Evolutionary conservation across 1,140 invertebrate species (phyloP).

Genomic region (Drosophila suzukii): DNA sequence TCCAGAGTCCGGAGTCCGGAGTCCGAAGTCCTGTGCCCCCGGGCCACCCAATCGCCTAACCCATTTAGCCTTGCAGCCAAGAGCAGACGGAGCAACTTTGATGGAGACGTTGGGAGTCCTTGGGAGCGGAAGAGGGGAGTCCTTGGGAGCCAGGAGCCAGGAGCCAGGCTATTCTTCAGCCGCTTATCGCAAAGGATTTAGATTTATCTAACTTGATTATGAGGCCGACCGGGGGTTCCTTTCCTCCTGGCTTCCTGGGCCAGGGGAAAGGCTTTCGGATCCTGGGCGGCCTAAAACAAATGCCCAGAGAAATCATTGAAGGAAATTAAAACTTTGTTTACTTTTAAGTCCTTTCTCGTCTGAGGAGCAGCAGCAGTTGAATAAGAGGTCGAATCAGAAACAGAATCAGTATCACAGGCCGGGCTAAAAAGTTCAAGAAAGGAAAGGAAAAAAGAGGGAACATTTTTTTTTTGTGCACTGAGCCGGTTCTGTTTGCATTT

Average conservation of each 20-base stretch:
- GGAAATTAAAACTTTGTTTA: conserved; percentile 82
- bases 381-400: conserved; percentile 4
- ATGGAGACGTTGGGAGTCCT: conserved; percentile 25
- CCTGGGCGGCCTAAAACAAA: conserved; percentile 59
- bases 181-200: conserved; percentile 81
- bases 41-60: conserved; percentile 16
- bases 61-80: conserved; percentile 32
- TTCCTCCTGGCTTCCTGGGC: neutral
- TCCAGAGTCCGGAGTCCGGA: neutral
- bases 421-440: conserved; percentile 14
- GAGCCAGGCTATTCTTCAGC: conserved; percentile 63
- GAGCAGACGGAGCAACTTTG: conserved; percentile 39
- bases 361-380: neutral
- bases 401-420: neutral
- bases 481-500: conserved; percentile 3
- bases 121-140: neutral
- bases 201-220: conserved; percentile 82
- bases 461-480: conserved; percentile 10
- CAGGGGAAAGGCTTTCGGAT: conserved; percentile 6
- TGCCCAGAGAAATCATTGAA: conserved; percentile 79
- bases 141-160: neutral
- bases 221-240: conserved; percentile 37
- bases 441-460: neutral
- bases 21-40: neutral
- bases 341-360: conserved; percentile 59